Base-by-base conservation (phyloP, 2,113 vertebrate species). In the Plecturocebus donacophilus region DNA sequence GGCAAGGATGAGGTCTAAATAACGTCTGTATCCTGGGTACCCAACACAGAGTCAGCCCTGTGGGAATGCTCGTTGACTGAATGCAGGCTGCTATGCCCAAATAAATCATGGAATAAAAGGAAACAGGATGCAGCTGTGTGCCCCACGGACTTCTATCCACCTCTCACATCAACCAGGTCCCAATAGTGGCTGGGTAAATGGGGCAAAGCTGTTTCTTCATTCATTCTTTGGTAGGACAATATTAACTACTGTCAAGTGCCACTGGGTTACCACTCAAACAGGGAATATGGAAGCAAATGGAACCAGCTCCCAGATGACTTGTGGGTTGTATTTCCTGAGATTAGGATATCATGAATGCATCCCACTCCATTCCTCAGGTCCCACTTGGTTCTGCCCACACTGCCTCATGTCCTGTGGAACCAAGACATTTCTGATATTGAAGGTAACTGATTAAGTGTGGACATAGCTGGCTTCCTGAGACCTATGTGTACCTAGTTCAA, bases 321-420 rank as follows among this genome's bases (percentile, higher is more conserved):
- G 64, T n/a, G 12, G n/a, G 25, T 85, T 35, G 38, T 88, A n/a
- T 77, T 76, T 66, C 56, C 83, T 93, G 16, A 92, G 52, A 54
- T 70, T 71, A 47, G 45, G 68, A 47, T 25, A 35, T n/a, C 68
- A 68, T 1, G 20, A 73, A 75, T n/a, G 23, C 45, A 47, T 66
- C 58, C 47, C 73, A 68, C 40, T 42, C 11, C 23, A 52, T 30
- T 92, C n/a, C 14, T 82, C 75, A 71, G 21, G 3, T 47, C 20
- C 20, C 17, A 21, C 56, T 81, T 47, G 21, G 19, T 77, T 68
- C 80, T 93, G 23, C 16, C 2, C 38, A 77, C 38, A 19, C 23
- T 64, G 71, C 27, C 10, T 7, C 8, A 23, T 16, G 32, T 4
- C 2, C 40, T 27, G 0, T 12, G 30, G 12, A 89, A 12, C 19